Evolutionary conservation across 2,113 vertebrate species (phyloP), one percentile per base, ranked within the genome.

Genomic region (Speoplatyrhinus poulsoni): DNA sequence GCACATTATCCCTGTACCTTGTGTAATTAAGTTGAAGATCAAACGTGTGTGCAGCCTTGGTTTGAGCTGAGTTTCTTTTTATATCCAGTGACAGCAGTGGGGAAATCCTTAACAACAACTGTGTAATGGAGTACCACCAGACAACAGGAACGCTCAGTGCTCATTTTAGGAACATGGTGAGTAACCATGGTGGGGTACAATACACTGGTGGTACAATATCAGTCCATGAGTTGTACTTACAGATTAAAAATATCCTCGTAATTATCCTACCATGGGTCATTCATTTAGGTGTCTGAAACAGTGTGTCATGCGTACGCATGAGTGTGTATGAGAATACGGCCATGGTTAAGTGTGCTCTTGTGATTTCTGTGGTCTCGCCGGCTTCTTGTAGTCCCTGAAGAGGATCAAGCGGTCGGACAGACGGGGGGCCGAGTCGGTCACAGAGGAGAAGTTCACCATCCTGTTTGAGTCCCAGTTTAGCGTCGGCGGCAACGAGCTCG

Each of bases 401-500:
- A 91, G 97, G 82, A 99, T 99, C 90, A 99, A 98, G 80, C 94
- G 97, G 3, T 98, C 97, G 0, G 97, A 99, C 87, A 92, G 98
- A 6, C 92, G 96, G 0, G 97, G 98, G 0, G 96, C 98, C 0
- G 98, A 99, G 75, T 99, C 97, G 0, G 98, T 99, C 81, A 99
- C 98, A 0, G 97, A 99, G 70, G 97, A 99, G 90, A 99, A 99
- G 83, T 99, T 99, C 91, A 99, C 98, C 1, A 96, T 99, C 73
- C 91, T 99, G 74, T 99, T 99, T 0, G 96, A 99, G 86, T 99
- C 97, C 0, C 98, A 99, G 86, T 99, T 99, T 88, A 99, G 97
- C 0, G 93, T 99, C 0, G 96, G 97, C 46, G 94, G 96, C 76
- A 98, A 99, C 0, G 98, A 99, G 82, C 93, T 99, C 5, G 95